These are phyloP conservation scores for human (Homo sapiens) DNA, from an alignment of 2,113 vertebrate genomes.

Conservation along the genomic window DNA sequence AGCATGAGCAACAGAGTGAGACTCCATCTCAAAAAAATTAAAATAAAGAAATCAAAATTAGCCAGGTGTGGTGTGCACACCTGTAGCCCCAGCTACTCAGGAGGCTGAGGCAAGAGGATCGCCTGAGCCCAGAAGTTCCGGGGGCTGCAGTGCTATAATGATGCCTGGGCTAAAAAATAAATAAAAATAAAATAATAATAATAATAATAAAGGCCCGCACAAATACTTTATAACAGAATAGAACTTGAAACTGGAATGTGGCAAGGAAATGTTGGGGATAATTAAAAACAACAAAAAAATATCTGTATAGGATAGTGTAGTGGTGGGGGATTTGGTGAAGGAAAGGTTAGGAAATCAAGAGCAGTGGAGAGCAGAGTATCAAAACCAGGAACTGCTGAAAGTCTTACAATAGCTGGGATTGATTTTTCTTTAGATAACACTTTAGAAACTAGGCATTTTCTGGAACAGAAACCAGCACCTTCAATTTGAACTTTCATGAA, in stretches of 20 bases:
- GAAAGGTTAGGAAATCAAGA: not conserved
- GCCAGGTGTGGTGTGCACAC: too few species aligned
- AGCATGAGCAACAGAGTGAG: too few species aligned
- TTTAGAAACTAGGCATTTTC: not conserved
- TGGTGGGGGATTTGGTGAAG: not conserved
- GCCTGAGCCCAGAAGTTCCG: too few species aligned
- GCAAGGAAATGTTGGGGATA: not conserved
- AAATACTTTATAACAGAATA: not conserved
- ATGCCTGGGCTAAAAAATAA: too few species aligned
- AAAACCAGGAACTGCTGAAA: not conserved
- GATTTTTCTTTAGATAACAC: not conserved
- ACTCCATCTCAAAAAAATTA: too few species aligned
- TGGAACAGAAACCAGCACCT: not conserved
- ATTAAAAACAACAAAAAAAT: not conserved
- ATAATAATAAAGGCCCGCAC: not conserved
- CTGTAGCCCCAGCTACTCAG: too few species aligned
- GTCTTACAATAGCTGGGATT: not conserved
- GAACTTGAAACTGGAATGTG: not conserved
- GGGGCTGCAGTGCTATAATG: too few species aligned
- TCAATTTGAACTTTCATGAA: not conserved
- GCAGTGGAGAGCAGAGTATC: not conserved
- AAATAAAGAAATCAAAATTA: too few species aligned
- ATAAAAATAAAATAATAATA: too few species aligned
- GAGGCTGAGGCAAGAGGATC: too few species aligned
- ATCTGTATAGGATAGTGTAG: too few species aligned